Evolutionary conservation across 2,797 vertebrate species (phyloP), one percentile per base, ranked within the genome.

Genomic region (Rhincodon typus): DNA sequence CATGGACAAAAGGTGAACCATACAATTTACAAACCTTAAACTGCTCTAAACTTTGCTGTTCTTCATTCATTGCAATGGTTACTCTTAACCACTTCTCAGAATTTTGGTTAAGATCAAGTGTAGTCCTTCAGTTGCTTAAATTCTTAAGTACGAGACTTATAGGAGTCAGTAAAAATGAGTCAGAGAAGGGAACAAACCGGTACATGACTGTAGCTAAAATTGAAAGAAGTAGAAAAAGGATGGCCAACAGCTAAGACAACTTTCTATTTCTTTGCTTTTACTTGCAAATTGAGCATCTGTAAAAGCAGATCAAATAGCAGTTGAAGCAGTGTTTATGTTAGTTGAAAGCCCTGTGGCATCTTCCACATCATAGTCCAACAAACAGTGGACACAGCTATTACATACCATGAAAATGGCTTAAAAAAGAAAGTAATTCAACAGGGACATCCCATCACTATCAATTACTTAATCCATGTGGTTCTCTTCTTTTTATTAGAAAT

Each of bases 231-330:
- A 46, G 66, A 27, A 94, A 66, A 72, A 66, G 62, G 67, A 66
- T 94, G 66, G n/a, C 57, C 15, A 94, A 94, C 21, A 34, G 42
- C 69, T 74, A 94, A 27, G 69, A 27, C 67, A 62, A 66, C 88
- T 91, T 91, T 57, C 87, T 62, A 91, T 91, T 91, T 69, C 62
- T 69, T 74, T 95, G 70, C 77, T 95, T 94, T 72, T 95, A 69
- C n/a, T 95, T 74, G 74, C 42, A 95, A 95, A 93, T 21, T 93
- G 12, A 93, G 21, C 38, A 77, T 50, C 69, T 57, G 94, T 74
- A 95, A 95, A 95, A 95, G 70, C 46, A 95, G 72, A 72, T 95
- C 46, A 77, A 57, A 19, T 93, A 69, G 62, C 90, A 93, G 19
- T 27, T 42, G 50, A 50, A 74, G 42, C 30, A 57, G 17, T 57